Percentiles rank a stretch among this genome's conserved stretches.
Conservation (phyloP, 2,113 vertebrate species). For the Phylloscopus whistleri region DNA sequence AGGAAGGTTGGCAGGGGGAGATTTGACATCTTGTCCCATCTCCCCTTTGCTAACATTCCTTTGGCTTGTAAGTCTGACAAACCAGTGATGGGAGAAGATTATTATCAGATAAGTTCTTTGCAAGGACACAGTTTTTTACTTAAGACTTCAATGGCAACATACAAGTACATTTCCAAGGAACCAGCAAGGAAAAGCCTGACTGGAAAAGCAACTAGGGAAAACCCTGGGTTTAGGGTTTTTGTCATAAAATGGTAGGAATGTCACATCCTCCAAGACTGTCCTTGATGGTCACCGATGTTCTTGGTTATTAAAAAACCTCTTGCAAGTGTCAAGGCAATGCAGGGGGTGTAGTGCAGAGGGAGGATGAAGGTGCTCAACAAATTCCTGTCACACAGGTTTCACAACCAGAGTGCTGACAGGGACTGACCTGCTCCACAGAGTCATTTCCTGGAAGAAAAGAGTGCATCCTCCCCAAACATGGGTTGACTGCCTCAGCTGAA, state of each 20-base stretch:
- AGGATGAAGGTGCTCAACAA: not conserved
- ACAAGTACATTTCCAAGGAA: not conserved
- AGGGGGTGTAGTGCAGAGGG: not conserved
- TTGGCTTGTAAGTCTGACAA: slow-evolving; percentile 39
- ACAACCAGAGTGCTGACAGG: not conserved
- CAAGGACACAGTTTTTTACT: not conserved
- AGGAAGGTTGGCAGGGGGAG: not conserved
- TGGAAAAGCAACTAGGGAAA: not conserved
- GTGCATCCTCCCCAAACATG: not conserved
- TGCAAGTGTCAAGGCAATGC: not conserved
- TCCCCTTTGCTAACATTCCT: slow-evolving; percentile 56
- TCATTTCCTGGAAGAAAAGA: not conserved
- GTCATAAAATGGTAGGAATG: not conserved
- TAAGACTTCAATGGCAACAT: not conserved
- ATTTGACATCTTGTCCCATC: slow-evolving; percentile 33
- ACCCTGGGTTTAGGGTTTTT: not conserved
- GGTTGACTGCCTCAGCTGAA: not conserved
- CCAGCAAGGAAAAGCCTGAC: not conserved
- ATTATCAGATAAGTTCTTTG: slow-evolving; percentile 16
- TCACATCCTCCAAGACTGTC: not conserved
- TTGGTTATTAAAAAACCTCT: not conserved
- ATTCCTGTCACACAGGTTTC: not conserved
- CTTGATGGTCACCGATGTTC: not conserved
- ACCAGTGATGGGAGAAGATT: not conserved
- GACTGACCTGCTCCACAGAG: not conserved